Base-by-base conservation (phyloP, 2,113 vertebrate species). In the Pachypanchax playfairii region DNA sequence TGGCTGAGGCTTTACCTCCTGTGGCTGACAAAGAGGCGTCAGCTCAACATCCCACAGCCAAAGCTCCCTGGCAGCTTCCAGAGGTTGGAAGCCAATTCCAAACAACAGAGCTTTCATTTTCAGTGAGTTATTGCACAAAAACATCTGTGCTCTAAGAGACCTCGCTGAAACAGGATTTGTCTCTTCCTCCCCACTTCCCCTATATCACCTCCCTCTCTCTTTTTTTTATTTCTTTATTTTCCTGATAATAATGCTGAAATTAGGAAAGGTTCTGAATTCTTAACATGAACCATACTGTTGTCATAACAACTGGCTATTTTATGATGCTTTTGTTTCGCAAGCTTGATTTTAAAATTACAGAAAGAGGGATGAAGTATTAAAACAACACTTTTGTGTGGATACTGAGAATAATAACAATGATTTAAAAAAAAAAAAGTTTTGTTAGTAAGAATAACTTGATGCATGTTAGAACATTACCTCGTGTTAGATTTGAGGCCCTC, bases 161-260 rank as follows among this genome's bases (percentile, higher is more conserved):
- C 62, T 61, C 44, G 46, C 12, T 81, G 65, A 61, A 79, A 73
- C 33, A 58, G 53, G 65, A 71, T 61, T 85, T 60, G n/a, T n/a
- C n/a, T 80, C 65, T 78, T 47, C 36, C 62, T 12, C 49, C 42
- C n/a, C n/a, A n/a, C n/a, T n/a, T n/a, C n/a, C n/a, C n/a, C n/a
- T n/a, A n/a, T n/a, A n/a, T n/a, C 64, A 1, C 56, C 42, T 20
- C 22, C 15, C 42, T 14, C n/a, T 31, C n/a, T 33, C 28, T 51
- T 20, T 6, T 18, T 10, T 20, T 13, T 29, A 26, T 20, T 64
- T n/a, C 29, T 21, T 71, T 61, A 78, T 83, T 75, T 81, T 82
- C 88, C 86, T 75, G 69, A 73, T 89, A 90, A 90, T 89, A 85
- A 86, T 73, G 70, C 53, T 84, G 68, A 82, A 89, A 89, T 84